Percentiles rank a stretch among this genome's conserved stretches.
Conservation (phyloP, 2,113 vertebrate species). For the Manacus vitellinus region DNA sequence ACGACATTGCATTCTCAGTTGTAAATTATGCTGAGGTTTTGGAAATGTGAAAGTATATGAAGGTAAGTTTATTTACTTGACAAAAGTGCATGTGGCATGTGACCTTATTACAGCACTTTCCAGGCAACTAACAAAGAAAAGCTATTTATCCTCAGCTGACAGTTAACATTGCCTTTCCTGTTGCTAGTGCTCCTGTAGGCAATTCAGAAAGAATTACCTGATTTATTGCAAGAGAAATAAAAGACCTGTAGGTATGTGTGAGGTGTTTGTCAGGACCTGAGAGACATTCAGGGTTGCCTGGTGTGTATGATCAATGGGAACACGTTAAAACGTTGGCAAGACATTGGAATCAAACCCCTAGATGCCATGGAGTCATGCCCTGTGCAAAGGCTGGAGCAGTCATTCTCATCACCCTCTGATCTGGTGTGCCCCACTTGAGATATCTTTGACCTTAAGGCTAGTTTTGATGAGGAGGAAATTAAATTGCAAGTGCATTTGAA, state of each 20-base stretch:
- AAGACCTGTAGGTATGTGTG: background rate
- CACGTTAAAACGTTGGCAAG: background rate
- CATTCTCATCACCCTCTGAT: background rate
- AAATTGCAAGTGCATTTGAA: background rate
- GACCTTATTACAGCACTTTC: slow-evolving; percentile 14
- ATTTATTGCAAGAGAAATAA: slow-evolving; percentile 26
- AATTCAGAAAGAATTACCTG: slow-evolving; percentile 4
- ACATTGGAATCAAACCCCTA: background rate
- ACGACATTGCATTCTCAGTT: background rate
- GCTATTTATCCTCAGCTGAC: slow-evolving; percentile 28
- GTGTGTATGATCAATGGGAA: background rate
- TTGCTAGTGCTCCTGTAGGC: slow-evolving; percentile 15
- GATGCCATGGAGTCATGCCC: background rate
- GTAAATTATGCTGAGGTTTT: slow-evolving; percentile 21
- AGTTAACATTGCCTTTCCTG: slow-evolving; percentile 20
- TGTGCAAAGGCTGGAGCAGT: background rate
- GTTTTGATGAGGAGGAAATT: background rate
- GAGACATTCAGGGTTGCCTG: background rate
- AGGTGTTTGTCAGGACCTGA: background rate
- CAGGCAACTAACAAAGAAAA: slow-evolving; percentile 19
- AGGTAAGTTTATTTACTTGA: slow-evolving; percentile 45
- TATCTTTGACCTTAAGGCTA: background rate
- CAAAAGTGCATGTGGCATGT: slow-evolving; percentile 9
- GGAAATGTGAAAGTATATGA: background rate
- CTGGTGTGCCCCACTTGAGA: background rate